Conservation (phyloP, 2,888 invertebrate species). For the Chloroclystis v-ata region DNA sequence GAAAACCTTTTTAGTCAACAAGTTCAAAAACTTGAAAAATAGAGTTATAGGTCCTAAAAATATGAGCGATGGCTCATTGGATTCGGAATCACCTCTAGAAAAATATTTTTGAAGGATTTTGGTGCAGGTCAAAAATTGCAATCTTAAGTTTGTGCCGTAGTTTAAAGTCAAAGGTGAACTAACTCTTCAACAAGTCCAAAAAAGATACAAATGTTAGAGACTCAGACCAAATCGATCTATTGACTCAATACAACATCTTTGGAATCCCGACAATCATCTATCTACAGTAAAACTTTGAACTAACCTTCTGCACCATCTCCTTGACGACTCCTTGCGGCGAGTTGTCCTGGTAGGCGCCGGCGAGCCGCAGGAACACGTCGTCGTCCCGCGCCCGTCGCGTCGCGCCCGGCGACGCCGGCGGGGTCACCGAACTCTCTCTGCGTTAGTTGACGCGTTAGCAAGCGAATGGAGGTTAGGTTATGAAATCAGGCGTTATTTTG, state of each 20-base stretch:
- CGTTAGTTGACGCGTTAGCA: slow-evolving; percentile 29
- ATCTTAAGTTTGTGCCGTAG: no score
- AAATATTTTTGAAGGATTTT: no score
- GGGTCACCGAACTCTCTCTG: slow-evolving; percentile 68
- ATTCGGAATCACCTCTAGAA: background rate
- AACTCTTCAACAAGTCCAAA: no score
- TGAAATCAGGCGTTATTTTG: background rate
- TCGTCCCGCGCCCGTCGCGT: slow-evolving; percentile 80
- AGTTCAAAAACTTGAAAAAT: background rate
- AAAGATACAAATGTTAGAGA: no score
- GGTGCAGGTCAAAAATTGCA: no score
- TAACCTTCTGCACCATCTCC: slow-evolving; percentile 77
- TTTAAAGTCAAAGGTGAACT: no score
- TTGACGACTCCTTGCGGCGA: slow-evolving; percentile 67
- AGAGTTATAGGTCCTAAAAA: background rate
- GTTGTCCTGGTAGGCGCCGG: slow-evolving; percentile 76
- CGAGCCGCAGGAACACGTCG: slow-evolving; percentile 87
- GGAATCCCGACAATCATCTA: no score
- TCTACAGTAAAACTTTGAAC: no score
- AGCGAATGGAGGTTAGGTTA: slow-evolving; percentile 11
- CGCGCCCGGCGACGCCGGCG: slow-evolving; percentile 76
- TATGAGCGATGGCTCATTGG: background rate
- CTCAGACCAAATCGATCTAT: no score
- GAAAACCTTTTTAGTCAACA: background rate
- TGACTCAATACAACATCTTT: no score